Evolutionary conservation across 2,113 vertebrate species (phyloP).

Genomic region (Psammodynastes pulverulentus): DNA sequence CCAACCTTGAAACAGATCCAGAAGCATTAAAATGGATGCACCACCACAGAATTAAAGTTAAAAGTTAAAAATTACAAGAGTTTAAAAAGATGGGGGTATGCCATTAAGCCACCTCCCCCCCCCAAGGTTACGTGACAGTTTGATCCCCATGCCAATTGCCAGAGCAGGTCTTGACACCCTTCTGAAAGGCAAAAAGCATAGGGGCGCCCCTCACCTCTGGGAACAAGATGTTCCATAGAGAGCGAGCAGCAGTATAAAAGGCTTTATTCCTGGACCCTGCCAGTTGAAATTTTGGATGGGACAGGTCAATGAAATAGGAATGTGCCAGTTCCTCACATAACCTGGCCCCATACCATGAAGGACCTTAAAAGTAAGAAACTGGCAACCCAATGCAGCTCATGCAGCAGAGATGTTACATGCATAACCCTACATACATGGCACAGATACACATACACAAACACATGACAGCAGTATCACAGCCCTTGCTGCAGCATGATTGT

Average conservation of each 20-base stretch:
- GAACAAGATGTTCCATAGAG: neutral
- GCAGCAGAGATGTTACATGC: neutral
- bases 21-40: neutral
- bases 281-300: neutral
- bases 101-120: neutral
- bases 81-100: neutral
- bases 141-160: neutral
- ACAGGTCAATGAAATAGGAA: neutral
- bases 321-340: neutral
- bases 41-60: neutral
- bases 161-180: neutral
- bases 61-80: neutral
- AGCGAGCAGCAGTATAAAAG: neutral
- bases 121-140: neutral
- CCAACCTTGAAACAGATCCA: neutral
- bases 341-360: neutral
- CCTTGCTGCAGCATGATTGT: neutral
- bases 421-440: neutral
- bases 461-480: constrained; percentile 20
- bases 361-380: neutral
- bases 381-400: neutral
- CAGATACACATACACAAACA: neutral
- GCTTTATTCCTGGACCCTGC: neutral
- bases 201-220: neutral
- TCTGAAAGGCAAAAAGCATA: neutral